Evolutionary conservation across 2,797 vertebrate species (phyloP).

Genomic region (Hippopotamyrus pictus): DNA sequence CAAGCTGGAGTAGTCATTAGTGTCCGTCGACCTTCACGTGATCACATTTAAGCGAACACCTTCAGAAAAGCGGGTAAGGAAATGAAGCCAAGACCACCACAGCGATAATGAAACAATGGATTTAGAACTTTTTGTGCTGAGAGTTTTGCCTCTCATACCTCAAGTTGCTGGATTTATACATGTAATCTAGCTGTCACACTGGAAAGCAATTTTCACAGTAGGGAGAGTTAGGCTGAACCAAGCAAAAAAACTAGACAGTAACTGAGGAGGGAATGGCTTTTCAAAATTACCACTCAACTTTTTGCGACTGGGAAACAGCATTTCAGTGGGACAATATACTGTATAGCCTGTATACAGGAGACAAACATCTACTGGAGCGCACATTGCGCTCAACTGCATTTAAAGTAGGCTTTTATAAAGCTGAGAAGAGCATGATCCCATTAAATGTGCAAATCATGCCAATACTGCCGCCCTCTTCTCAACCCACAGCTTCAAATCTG

Average conservation of each 20-base stretch:
- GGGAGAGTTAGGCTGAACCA: background rate
- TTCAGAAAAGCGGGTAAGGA: background rate
- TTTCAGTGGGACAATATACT: constrained; percentile 23
- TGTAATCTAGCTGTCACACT: background rate
- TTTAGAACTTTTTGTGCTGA: background rate
- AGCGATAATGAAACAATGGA: background rate
- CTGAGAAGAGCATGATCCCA: constrained; percentile 11
- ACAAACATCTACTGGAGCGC: constrained; percentile 50
- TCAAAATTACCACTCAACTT: constrained; percentile 22
- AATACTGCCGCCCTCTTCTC: constrained; percentile 46
- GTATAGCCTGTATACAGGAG: constrained; percentile 26
- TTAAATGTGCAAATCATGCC: constrained; percentile 59
- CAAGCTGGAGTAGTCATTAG: constrained; percentile 34
- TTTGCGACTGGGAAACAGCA: constrained; percentile 25
- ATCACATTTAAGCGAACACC: background rate
- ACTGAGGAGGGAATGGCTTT: background rate
- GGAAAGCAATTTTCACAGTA: background rate
- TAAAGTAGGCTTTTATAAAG: constrained; percentile 24
- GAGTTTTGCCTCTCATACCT: background rate
- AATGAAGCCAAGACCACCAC: background rate
- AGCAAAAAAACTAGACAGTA: background rate
- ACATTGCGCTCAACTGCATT: constrained; percentile 17
- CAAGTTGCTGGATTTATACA: background rate
- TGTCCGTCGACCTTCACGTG: constrained; percentile 34
- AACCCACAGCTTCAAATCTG: constrained; percentile 30